Evolutionary conservation across 2,888 invertebrate genomes (phyloP).

Genomic region (Torymus auratus): DNA sequence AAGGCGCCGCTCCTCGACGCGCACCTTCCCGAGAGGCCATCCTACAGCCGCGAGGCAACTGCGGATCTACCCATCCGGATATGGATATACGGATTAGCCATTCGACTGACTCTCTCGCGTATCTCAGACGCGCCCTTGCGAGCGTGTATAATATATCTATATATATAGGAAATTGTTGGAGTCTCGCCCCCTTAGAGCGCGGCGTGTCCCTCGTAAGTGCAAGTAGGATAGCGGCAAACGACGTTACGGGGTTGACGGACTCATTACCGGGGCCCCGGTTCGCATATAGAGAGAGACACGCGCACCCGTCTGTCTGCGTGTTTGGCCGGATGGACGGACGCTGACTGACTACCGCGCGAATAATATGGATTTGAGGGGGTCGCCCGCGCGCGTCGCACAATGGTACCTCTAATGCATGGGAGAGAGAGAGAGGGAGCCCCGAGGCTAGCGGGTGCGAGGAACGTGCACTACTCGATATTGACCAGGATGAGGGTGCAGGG

Average conservation of each 20-base stretch:
- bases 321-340: conserved; percentile 61
- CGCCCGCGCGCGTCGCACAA: conserved; percentile 67
- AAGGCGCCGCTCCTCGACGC: too few relatives aligned
- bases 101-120: too few relatives aligned
- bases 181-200: background rate
- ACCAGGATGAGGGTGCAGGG: background rate
- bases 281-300: conserved; percentile 67
- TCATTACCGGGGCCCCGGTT: conserved; percentile 73
- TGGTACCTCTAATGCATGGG: conserved; percentile 74
- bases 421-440: too few relatives aligned
- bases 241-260: conserved; percentile 76
- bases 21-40: too few relatives aligned
- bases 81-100: too few relatives aligned
- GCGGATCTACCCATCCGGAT: too few relatives aligned
- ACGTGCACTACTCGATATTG: background rate
- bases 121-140: too few relatives aligned
- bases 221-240: conserved; percentile 73
- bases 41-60: too few relatives aligned
- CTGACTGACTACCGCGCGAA: conserved; percentile 74
- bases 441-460: too few relatives aligned
- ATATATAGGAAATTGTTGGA: conserved; percentile 42
- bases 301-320: conserved; percentile 58
- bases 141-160: too few relatives aligned
- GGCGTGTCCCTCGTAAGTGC: conserved; percentile 64
- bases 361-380: conserved; percentile 74